Evolutionary conservation across 1,140 invertebrate species (phyloP).

Genomic region (Zaprionus lachaisei): DNA sequence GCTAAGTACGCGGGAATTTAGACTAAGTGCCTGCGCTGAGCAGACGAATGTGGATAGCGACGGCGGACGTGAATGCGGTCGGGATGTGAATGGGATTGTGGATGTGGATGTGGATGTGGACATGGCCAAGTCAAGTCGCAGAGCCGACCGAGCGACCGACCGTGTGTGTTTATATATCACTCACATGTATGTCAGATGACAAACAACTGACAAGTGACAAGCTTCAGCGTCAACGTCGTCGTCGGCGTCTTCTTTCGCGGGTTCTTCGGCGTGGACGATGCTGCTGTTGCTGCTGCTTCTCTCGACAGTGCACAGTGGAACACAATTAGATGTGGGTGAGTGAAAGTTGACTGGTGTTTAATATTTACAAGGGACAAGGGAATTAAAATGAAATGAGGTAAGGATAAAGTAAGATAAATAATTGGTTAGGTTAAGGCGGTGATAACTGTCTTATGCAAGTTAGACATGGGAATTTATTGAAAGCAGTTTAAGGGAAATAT

Average conservation of each 20-base stretch:
- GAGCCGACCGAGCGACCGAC: slow-evolving; percentile 26
- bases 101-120: slow-evolving; percentile 45
- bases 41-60: slow-evolving; percentile 59
- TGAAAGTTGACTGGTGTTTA: slow-evolving; percentile 1
- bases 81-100: slow-evolving; percentile 8
- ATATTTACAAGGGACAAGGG: slow-evolving; percentile 2
- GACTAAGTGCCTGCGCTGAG: slow-evolving; percentile 71
- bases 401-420: neutral
- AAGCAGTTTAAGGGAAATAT: neutral
- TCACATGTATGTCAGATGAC: slow-evolving; percentile 81
- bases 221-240: slow-evolving; percentile 68
- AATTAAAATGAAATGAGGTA: neutral
- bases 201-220: slow-evolving; percentile 83
- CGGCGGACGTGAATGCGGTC: slow-evolving; percentile 29
- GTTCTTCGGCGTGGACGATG: slow-evolving; percentile 42
- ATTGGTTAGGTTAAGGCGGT: neutral
- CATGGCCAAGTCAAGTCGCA: slow-evolving; percentile 55
- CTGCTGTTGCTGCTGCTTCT: slow-evolving; percentile 20
- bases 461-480: neutral
- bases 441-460: neutral
- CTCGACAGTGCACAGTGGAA: slow-evolving; percentile 42
- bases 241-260: slow-evolving; percentile 24
- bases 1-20: slow-evolving; percentile 76
- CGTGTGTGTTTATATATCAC: slow-evolving; percentile 82
- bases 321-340: slow-evolving; percentile 13